These are phyloP conservation scores for Drosophila nigritarsus DNA, from an alignment of 2,888 invertebrate species.

Conservation along the genomic window DNA sequence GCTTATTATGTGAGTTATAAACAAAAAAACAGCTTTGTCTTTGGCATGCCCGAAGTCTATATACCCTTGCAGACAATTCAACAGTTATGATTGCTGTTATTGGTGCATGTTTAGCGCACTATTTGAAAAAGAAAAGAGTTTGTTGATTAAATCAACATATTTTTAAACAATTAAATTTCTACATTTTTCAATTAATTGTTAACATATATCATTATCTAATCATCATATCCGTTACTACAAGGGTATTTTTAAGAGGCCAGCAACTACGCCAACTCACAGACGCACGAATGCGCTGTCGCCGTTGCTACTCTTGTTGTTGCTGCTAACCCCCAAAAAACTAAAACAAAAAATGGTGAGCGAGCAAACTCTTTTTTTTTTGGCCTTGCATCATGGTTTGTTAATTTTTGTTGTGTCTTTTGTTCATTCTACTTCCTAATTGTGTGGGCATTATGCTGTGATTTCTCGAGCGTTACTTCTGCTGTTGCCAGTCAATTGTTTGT, in stretches of 20 bases:
- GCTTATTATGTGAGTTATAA: constrained; percentile 83
- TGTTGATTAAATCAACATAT: not conserved
- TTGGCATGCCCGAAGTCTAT: constrained; percentile 26
- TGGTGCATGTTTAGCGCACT: not conserved
- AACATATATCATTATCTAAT: constrained; percentile 11
- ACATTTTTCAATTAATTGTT: not conserved
- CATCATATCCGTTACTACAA: constrained; percentile 12
- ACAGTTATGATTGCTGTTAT: not conserved
- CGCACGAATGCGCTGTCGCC: constrained; percentile 28
- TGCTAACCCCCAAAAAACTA: constrained; percentile 55
- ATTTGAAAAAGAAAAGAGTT: not conserved
- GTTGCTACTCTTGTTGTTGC: constrained; percentile 16
- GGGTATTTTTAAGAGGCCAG: constrained; percentile 38
- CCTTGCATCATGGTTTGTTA: constrained; percentile 42
- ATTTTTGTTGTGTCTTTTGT: constrained; percentile 7
- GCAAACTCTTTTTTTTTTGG: constrained; percentile 43
- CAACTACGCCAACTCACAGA: constrained; percentile 40
- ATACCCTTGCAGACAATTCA: constrained; percentile 36
- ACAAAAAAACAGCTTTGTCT: not conserved
- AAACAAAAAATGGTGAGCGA: constrained; percentile 42
- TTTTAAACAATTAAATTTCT: not conserved
- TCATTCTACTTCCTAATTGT: constrained; percentile 69
- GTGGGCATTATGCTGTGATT: constrained; percentile 72
- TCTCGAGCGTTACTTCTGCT: constrained; percentile 54
- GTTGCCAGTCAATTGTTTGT: constrained; percentile 55